Evolutionary conservation across 2,888 invertebrate genomes (phyloP).

Genomic region (Lysandra coridon): DNA sequence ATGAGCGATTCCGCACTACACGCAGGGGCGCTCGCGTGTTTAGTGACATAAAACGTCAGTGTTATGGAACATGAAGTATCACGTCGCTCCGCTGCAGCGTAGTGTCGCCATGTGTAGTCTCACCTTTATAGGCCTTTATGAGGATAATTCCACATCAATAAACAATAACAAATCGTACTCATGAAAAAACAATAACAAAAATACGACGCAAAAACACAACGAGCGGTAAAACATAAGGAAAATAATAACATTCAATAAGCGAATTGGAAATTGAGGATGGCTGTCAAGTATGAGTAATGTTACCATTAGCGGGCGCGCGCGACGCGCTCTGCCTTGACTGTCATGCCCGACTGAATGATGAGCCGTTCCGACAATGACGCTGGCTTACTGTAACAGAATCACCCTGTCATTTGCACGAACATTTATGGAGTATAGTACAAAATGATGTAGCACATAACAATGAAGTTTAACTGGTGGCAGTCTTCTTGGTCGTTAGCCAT

Average conservation of each 20-base stretch:
- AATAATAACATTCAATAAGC: not conserved
- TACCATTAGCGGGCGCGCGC: constrained; percentile 55
- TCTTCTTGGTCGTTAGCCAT: no score
- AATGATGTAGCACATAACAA: not conserved
- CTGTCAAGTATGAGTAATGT: constrained; percentile 33
- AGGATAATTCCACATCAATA: not conserved
- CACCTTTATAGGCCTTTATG: not conserved
- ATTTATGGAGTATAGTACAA: not conserved
- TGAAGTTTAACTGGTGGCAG: not conserved
- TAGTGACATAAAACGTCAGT: no score
- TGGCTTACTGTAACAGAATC: constrained; percentile 66
- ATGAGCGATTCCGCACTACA: no score
- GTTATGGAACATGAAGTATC: no score
- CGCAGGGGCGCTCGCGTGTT: no score
- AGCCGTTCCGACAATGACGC: constrained; percentile 64
- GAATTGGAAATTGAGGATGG: not conserved
- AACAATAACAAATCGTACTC: not conserved
- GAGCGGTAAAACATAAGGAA: not conserved
- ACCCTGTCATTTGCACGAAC: constrained; percentile 28
- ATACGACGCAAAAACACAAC: not conserved
- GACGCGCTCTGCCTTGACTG: constrained; percentile 68
- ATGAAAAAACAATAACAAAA: not conserved
- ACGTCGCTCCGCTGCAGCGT: not conserved
- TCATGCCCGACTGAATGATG: constrained; percentile 70
- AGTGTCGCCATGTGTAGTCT: no score